Evolutionary conservation across 2,797 vertebrate genomes (phyloP).

Genomic region (Sciaenops ocellatus): DNA sequence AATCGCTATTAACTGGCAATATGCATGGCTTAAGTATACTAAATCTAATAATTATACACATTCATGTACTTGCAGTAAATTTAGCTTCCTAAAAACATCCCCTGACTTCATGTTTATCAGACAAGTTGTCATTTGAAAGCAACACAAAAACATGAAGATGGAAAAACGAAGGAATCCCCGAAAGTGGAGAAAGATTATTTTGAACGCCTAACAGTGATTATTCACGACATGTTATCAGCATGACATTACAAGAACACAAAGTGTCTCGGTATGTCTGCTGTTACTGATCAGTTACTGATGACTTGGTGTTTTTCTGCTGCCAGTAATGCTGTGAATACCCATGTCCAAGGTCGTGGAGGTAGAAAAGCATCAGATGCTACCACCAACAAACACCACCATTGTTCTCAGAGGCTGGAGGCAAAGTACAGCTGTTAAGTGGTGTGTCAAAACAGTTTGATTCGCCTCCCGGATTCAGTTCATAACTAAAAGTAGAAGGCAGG

Average conservation of each 20-base stretch:
- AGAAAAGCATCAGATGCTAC: slow-evolving; percentile 54
- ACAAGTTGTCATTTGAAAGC: slow-evolving; percentile 1
- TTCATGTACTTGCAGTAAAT: neutral
- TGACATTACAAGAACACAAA: slow-evolving; percentile 54
- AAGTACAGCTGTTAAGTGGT: slow-evolving; percentile 35
- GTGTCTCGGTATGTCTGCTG: slow-evolving; percentile 37
- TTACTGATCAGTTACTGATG: slow-evolving; percentile 53
- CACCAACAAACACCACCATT: slow-evolving; percentile 41
- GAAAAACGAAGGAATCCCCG: slow-evolving; percentile 1
- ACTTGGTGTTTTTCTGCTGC: slow-evolving; percentile 37
- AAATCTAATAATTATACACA: neutral
- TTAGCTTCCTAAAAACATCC: neutral
- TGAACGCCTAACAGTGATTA: slow-evolving; percentile 43
- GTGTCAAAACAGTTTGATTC: slow-evolving; percentile 51
- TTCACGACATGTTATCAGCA: slow-evolving; percentile 47
- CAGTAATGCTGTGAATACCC: slow-evolving; percentile 20
- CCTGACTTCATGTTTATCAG: slow-evolving; percentile 1
- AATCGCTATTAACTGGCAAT: neutral
- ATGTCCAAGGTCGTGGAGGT: slow-evolving; percentile 22
- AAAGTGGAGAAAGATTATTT: slow-evolving; percentile 46
- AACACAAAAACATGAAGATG: neutral
- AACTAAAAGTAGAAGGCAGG: slow-evolving; percentile 17
- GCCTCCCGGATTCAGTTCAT: slow-evolving; percentile 21
- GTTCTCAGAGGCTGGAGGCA: slow-evolving; percentile 43
- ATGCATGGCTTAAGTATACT: neutral